These are phyloP conservation scores for Tipula unca DNA, from an alignment of 2,888 invertebrate species.

Conservation along the genomic window DNA sequence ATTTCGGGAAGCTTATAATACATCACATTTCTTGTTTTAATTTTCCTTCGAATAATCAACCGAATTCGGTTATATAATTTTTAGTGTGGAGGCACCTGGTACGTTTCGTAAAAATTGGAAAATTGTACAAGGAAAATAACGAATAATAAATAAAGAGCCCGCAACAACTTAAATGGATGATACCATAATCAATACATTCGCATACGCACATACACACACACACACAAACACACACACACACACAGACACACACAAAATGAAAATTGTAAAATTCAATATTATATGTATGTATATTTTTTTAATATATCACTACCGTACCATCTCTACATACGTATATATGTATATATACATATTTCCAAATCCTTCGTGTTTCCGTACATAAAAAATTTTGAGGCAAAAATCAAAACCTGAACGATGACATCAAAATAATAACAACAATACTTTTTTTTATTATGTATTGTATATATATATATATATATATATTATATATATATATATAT, in stretches of 20 bases:
- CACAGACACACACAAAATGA: neutral
- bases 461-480: neutral
- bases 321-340: neutral
- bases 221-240: neutral
- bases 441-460: neutral
- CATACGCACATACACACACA: neutral
- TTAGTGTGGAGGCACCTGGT: neutral
- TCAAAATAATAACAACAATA: neutral
- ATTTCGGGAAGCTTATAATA: neutral
- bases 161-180: neutral
- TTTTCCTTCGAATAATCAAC: neutral
- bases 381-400: neutral
- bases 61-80: neutral
- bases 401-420: neutral
- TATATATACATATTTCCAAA: neutral
- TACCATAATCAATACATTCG: neutral
- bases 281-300: neutral
- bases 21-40: neutral
- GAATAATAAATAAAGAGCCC: neutral
- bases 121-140: neutral
- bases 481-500: too few relatives aligned
- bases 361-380: neutral
- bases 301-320: neutral
- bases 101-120: neutral
- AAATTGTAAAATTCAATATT: neutral